Base-by-base conservation (phyloP, 2,113 vertebrate genomes). In the Arenaria interpres region DNA sequence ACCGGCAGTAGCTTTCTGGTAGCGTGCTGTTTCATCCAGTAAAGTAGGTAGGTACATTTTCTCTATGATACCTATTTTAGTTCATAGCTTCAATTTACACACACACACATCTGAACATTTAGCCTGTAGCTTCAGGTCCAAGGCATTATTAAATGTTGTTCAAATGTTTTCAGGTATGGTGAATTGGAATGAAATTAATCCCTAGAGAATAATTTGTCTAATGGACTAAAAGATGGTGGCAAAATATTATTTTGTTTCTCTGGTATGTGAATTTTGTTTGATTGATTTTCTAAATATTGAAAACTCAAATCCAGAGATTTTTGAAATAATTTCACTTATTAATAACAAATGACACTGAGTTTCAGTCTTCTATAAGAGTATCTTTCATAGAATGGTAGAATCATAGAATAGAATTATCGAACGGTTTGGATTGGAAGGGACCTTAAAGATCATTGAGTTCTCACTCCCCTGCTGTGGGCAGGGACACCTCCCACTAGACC, bases 71-170 rank as follows among this genome's bases (percentile, higher is more conserved):
- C 45, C 41, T 62, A 4, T 20, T 66, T 60, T 39, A 64, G 73
- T 67, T 93, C 78, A 53, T 37, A 90, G 72, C 71, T 81, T 91
- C 46, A 35, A 33, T 91, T 59, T 56, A 75, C 39, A 23, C 16
- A 12, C 18, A 12, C 18, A 14, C 4, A 4, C 28, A 27, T 57
- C 43, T 82, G 41, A 85, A 72, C 35, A 35, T 46, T 85, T 62
- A 81, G 35, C 19, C 72, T 39, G 25, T 92, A 75, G 62, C 48
- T 69, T 92, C 41, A 32, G 69, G 74, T 89, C 50, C 60, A 87
- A 91, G 57, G 12, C 77, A 43, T 93, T 90, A 94, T 75, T 69
- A 89, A 90, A 54, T 68, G 53, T 71, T 88, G 50, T 89, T 86
- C 66, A 62, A 45, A 91, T 66, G 15, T 92, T 93, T 93, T 92